phyloP scores from a whole-genome alignment of 2,888 invertebrate species.

The Drosophila tripunctata region DNA sequence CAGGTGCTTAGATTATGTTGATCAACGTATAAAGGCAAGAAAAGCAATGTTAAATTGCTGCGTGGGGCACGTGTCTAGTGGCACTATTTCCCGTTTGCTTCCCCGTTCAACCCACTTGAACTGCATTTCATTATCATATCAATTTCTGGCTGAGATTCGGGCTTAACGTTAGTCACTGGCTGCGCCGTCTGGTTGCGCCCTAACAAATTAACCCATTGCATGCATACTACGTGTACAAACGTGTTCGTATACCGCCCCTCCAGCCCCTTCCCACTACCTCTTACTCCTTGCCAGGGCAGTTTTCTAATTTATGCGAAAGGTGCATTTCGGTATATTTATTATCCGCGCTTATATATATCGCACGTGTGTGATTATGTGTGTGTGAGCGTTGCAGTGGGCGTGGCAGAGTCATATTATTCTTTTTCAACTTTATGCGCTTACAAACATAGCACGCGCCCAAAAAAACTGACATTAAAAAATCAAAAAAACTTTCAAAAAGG shows the following conservation, averaged over 20 bases:
- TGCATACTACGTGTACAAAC: slow-evolving; percentile 40
- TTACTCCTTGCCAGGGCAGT: slow-evolving; percentile 5
- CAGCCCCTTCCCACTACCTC: not conserved
- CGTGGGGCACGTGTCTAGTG: slow-evolving; percentile 53
- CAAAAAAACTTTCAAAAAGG: slow-evolving; percentile 38
- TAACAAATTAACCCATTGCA: slow-evolving; percentile 76
- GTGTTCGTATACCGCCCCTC: not conserved
- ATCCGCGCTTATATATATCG: slow-evolving; percentile 42
- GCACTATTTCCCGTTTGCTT: slow-evolving; percentile 8
- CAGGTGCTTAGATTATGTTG: slow-evolving; percentile 82
- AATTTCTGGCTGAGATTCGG: slow-evolving; percentile 72
- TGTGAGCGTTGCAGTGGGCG: slow-evolving; percentile 50
- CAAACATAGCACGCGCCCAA: slow-evolving; percentile 63
- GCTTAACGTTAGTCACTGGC: slow-evolving; percentile 60
- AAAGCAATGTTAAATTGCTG: slow-evolving; percentile 23
- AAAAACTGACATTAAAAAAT: slow-evolving; percentile 49
- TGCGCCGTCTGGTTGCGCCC: slow-evolving; percentile 43
- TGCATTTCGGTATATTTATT: slow-evolving; percentile 71
- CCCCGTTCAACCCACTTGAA: not conserved
- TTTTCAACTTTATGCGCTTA: slow-evolving; percentile 40
- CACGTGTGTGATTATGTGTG: slow-evolving; percentile 26
- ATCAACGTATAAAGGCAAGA: slow-evolving; percentile 25
- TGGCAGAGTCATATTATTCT: slow-evolving; percentile 48
- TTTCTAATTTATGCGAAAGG: slow-evolving; percentile 77
- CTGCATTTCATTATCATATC: slow-evolving; percentile 80